These are phyloP conservation scores for Monoplex corrugatus DNA, from an alignment of 2,888 invertebrate species.

Conservation along the genomic window DNA sequence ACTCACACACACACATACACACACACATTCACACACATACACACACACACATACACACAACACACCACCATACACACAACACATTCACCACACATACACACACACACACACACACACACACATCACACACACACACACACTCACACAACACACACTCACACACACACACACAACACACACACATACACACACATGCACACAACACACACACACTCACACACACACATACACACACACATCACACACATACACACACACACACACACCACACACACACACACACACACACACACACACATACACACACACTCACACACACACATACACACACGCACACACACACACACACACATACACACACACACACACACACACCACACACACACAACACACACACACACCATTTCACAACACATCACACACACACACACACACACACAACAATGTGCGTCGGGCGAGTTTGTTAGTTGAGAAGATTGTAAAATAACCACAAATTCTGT, in stretches of 20 bases:
- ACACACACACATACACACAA: neutral
- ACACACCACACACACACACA: no score
- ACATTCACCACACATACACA: neutral
- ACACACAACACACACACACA: no score
- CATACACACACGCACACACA: constrained; percentile 35
- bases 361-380: no score
- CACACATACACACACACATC: no score
- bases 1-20: neutral
- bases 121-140: no score
- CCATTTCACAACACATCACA: no score
- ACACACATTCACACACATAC: neutral
- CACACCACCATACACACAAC: no score
- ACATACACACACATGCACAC: no score
- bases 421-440: no score
- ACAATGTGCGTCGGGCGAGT: neutral
- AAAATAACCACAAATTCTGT: no score
- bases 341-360: constrained; percentile 22
- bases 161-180: neutral
- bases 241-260: neutral
- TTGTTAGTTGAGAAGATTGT: neutral
- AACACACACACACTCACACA: no score
- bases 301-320: neutral
- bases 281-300: neutral
- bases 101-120: neutral
- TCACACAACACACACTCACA: no score